A percentile compares a stretch with the other conserved stretches of the same genome.
Conservation (phyloP, 2,797 vertebrate genomes). For the Varecia variegata region DNA sequence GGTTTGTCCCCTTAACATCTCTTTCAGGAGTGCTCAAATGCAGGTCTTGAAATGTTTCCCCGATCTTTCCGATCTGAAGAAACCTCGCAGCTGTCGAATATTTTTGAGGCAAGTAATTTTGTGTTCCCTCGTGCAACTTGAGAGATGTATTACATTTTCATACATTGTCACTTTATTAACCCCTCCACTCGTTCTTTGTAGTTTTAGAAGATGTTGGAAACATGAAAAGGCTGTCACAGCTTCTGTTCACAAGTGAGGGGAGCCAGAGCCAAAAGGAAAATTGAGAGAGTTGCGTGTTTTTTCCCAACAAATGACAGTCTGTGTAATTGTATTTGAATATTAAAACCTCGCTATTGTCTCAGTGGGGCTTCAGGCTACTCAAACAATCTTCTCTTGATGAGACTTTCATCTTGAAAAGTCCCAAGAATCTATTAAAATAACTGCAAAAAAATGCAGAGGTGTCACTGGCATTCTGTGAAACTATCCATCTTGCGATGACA, state of each 20-base stretch:
- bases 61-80: neutral
- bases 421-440: slow-evolving; percentile 19
- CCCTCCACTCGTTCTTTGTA: neutral
- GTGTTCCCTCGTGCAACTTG: neutral
- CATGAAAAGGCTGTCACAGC: neutral
- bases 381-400: slow-evolving; percentile 2
- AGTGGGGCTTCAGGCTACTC: neutral
- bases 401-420: slow-evolving; percentile 27
- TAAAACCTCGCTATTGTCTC: slow-evolving; percentile 8
- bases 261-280: neutral
- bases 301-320: neutral
- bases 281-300: neutral
- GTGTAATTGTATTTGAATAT: neutral
- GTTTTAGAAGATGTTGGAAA: slow-evolving; percentile 32
- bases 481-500: neutral
- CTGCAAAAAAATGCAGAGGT: neutral
- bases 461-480: neutral
- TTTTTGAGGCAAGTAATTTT: neutral
- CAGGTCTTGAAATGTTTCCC: neutral
- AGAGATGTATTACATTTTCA: neutral
- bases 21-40: neutral
- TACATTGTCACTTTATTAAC: neutral
- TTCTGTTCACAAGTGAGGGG: neutral
- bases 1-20: neutral
- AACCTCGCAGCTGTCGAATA: neutral